These are phyloP conservation scores for Porites lutea DNA, from an alignment of 64 coral and sea anemone species.

Conservation along the genomic window DNA sequence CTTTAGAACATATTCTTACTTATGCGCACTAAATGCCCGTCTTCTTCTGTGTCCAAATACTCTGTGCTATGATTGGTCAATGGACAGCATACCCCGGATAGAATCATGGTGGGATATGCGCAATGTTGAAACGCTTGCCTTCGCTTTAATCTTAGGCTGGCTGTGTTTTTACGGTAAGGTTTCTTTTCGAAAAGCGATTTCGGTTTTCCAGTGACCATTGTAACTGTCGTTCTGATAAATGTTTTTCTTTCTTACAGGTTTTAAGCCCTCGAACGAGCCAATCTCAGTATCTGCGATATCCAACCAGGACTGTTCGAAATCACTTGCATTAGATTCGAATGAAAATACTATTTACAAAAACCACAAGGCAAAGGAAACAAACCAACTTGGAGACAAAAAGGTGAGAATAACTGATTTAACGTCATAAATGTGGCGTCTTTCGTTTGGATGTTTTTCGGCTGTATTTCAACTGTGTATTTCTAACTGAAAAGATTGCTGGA, in stretches of 20 bases:
- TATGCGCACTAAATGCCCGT: conserved; percentile 75
- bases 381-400: neutral
- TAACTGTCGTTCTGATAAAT: too few relatives aligned
- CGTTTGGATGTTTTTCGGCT: too few relatives aligned
- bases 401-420: neutral
- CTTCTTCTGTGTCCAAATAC: conserved; percentile 73
- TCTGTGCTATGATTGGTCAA: conserved; percentile 98
- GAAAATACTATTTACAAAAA: neutral
- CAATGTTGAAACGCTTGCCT: conserved; percentile 43
- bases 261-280: neutral
- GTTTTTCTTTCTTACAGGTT: neutral
- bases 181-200: too few relatives aligned
- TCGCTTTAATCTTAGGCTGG: neutral
- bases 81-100: conserved; percentile 89
- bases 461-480: too few relatives aligned
- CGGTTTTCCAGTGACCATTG: too few relatives aligned
- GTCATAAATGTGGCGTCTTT: too few relatives aligned
- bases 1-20: conserved; percentile 75
- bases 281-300: neutral
- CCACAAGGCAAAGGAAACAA: neutral
- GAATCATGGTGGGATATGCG: conserved; percentile 64
- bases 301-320: neutral
- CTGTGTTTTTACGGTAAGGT: conserved; percentile 67
- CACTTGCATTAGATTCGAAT: neutral
- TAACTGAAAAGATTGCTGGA: too few relatives aligned